Percentiles rank a stretch among this genome's conserved stretches.
These are phyloP conservation scores for Microcebus lehilahytsara DNA, from an alignment of 2,113 vertebrate species.

Conservation along the genomic window DNA sequence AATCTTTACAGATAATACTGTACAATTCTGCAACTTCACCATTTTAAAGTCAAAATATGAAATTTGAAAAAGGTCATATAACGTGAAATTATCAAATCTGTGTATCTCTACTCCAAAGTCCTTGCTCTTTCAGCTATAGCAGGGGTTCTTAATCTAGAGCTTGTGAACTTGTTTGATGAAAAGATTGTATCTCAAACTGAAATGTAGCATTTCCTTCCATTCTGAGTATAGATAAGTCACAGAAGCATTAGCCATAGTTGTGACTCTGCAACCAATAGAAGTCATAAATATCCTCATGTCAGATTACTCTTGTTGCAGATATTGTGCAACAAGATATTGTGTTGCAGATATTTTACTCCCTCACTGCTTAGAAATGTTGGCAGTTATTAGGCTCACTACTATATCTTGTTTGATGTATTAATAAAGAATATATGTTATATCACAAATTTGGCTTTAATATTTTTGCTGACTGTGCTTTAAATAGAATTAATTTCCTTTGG, in stretches of 20 bases:
- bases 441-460: neutral
- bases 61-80: neutral
- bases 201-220: neutral
- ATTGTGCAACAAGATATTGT: neutral
- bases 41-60: constrained; percentile 41
- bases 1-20: constrained; percentile 5
- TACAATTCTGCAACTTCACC: neutral
- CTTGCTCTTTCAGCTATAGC: constrained; percentile 24
- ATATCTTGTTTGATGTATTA: neutral
- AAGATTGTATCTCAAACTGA: constrained; percentile 20
- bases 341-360: neutral
- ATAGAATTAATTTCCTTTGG: constrained; percentile 20
- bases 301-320: neutral
- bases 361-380: constrained; percentile 24
- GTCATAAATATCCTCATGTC: neutral
- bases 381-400: neutral
- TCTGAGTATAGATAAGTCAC: neutral
- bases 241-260: constrained; percentile 15
- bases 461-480: neutral
- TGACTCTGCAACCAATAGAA: neutral
- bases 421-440: neutral
- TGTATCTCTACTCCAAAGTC: neutral
- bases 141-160: neutral
- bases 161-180: constrained; percentile 24
- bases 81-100: constrained; percentile 15